Evolutionary conservation across 2,797 vertebrate genomes (phyloP), one percentile per base, ranked within the genome.

Genomic region (Acestrorhynchus altus): DNA sequence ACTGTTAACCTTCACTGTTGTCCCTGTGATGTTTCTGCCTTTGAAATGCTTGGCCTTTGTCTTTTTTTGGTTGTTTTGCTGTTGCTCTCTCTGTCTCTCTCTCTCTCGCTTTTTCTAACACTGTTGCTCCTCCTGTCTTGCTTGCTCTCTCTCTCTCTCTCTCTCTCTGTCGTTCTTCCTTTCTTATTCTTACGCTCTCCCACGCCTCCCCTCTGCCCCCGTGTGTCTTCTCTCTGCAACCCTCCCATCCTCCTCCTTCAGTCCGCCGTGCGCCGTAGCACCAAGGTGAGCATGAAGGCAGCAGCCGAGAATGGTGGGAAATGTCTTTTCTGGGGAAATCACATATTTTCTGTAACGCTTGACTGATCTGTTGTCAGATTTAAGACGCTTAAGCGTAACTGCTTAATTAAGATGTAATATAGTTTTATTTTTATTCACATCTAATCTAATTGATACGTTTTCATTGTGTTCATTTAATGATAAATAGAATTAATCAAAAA

Each of bases 281-380:
- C 91, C 90, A 98, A 98, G 96, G 96, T 98, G 96, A 97, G 96
- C 91, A 85, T 31, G 7, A 80, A 65, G 64, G 63, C 73, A 78
- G 80, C 80, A 82, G 81, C 76, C 52, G 72, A 79, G 52, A 57
- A 68, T 47, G 74, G 47, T 74, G 76, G 82, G 85, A 84, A 72
- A 80, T 77, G 24, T n/a, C n/a, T n/a, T n/a, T n/a, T n/a, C n/a
- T n/a, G 31, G 31, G 31, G 6, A 35, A 35, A 35, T 35, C 31
- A 35, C 31, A 2, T 35, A 2, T 35, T 35, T 35, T 35, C 31
- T 2, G 31, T 35, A 35, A 35, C 6, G 31, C 31, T 2, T 35
- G 31, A 35, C 31, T 35, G 31, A 35, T 35, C 31, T 35, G 31
- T 35, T 35, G 31, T 35, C 31, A 35, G 2, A 2, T 2, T 6